Evolutionary conservation across 2,888 invertebrate species (phyloP), one percentile per base, ranked within the genome.

Genomic region (Dryobotodes eremita): DNA sequence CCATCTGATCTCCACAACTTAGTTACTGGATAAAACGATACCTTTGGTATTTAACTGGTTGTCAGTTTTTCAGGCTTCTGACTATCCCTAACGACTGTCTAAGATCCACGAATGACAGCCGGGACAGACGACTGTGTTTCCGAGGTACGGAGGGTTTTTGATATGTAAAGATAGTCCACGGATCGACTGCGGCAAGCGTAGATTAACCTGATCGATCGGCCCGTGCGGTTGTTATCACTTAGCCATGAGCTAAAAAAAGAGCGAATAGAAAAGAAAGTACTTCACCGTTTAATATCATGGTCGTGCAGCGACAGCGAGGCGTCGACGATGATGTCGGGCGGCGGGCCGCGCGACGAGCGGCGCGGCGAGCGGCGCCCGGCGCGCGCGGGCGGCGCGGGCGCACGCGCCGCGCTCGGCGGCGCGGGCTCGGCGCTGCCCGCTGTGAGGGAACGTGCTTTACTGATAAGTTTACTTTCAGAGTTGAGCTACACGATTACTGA

Each of bases 301-400:
- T 94, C 93, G 75, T 94, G 89, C 90, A 94, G 90, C 93, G 97
- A 72, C 92, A 95, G 82, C 93, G 95, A 92, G 50, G 90, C 90
- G 83, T 93, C 97, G 7, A 97, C 97, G 75, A 96, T 95, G 77
- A 95, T 92, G 81, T 94, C 95, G 7, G 92, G 93, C 53, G 92
- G 92, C 55, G 92, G 91, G 23, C 91, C 91, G 15, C 90, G 90
- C 85, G 93, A 85, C 94, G 96, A 92, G 85, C 95, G 94, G 81
- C 95, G 94, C 87, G 94, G 94, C 6, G 94, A 94, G 89, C 95
- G 95, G 8, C 97, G 94, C 3, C 94, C 93, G 5, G 96, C 91
- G 85, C 97, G 95, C 23, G 92, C 95, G 36, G 97, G 97, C 74
- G 96, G 96, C 84, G 96, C 96, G 69, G 97, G 97, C 55, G 96